phyloP scores from a whole-genome alignment of 2,113 vertebrate genomes.

The Heptranchias perlo region DNA sequence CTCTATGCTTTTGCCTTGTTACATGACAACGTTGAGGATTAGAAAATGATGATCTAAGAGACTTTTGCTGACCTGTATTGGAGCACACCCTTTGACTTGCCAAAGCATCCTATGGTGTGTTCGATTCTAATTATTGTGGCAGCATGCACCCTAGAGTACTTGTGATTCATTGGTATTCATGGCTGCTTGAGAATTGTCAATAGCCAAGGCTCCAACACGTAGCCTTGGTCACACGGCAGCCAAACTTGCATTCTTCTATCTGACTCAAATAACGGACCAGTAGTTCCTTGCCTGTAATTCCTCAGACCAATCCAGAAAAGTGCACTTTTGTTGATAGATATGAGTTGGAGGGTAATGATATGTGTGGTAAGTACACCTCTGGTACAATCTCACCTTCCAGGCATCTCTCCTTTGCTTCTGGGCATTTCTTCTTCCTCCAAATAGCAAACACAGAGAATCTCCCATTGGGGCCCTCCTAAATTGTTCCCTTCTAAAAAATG shows the following conservation, averaged over 20 bases:
- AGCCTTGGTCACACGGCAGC: neutral
- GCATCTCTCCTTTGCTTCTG: neutral
- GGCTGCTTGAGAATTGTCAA: neutral
- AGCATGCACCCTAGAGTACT: neutral
- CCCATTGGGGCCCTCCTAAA: neutral
- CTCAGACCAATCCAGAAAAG: no score
- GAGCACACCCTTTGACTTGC: neutral
- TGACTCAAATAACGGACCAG: neutral
- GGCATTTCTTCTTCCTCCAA: neutral
- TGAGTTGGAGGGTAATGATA: neutral
- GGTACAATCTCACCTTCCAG: neutral
- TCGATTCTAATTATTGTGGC: neutral
- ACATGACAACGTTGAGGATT: neutral
- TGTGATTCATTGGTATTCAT: neutral
- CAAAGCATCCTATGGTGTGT: neutral
- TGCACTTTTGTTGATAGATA: neutral
- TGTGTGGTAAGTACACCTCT: neutral
- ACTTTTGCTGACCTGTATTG: neutral
- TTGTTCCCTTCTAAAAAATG: neutral
- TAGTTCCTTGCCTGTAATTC: neutral
- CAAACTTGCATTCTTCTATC: neutral
- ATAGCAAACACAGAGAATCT: neutral
- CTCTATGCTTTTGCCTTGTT: neutral
- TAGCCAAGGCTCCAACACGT: neutral
- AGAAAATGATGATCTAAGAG: neutral